Conservation (phyloP, 1,140 invertebrate species). For the Microplitis mediator region DNA sequence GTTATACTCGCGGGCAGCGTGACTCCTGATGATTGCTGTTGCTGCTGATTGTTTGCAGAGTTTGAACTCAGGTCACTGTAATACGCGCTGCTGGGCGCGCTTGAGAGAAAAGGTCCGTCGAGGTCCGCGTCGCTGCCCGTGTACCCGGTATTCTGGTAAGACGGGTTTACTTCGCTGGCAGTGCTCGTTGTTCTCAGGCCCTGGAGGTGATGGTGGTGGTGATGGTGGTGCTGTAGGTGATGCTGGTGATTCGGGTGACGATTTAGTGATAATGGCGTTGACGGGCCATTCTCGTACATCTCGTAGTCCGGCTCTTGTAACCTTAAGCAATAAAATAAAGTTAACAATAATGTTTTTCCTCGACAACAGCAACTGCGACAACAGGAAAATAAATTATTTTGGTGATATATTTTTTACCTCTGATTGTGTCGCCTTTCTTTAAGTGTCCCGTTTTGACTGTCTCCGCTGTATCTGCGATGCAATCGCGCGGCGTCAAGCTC, state of each 20-base stretch:
- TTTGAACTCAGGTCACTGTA: constrained; percentile 68
- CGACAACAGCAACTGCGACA: no score
- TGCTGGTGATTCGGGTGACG: constrained; percentile 51
- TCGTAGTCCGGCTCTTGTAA: constrained; percentile 60
- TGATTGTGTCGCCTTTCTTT: constrained; percentile 56
- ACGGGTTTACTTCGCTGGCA: constrained; percentile 63
- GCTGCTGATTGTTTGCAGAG: constrained; percentile 45
- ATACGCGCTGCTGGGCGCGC: constrained; percentile 73
- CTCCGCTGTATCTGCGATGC: constrained; percentile 57
- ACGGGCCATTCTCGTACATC: constrained; percentile 61
- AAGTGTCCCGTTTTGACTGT: constrained; percentile 47
- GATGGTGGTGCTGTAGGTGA: constrained; percentile 48
- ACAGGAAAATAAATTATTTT: no score
- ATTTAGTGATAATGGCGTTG: constrained; percentile 46
- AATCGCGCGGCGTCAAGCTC: constrained; percentile 58
- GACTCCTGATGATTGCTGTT: constrained; percentile 34
- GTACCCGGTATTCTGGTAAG: constrained; percentile 74
- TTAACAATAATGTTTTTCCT: constrained; percentile 8
- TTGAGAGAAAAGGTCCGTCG: constrained; percentile 67
- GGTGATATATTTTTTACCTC: constrained; percentile 40
- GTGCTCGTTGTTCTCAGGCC: neutral
- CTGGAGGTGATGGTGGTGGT: constrained; percentile 47
- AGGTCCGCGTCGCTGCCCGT: constrained; percentile 70
- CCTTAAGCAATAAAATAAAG: constrained; percentile 38
- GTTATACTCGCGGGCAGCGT: constrained; percentile 24